Base-by-base conservation (phyloP, 2,888 invertebrate species). In the Hyppa rectilinea region DNA sequence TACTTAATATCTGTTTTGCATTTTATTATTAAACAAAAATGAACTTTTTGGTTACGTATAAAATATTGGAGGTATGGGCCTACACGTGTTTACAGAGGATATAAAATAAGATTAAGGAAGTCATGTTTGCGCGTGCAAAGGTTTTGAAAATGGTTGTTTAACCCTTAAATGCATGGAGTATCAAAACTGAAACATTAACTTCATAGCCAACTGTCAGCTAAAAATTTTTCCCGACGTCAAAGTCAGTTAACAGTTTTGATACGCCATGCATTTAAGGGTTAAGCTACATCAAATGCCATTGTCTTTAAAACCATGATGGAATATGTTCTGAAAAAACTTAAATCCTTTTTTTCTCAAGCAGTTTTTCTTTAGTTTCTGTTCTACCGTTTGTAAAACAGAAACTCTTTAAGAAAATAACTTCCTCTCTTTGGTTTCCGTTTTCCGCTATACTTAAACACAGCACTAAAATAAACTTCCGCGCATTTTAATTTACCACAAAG, bases 1-100 rank as follows among this genome's bases (percentile, higher is more conserved):
- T 85, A 85, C 52, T 45, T 70, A 84, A 70, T 81, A 45, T n/a
- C 78, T 82, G 58, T 68, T 85, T 85, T 61, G 73, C 75, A 84
- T 85, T 75, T 58, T 65, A 60, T 68, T 75, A 64, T 49, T 56
- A 59, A 62, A 58, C 6, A 20, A 34, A 23, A 68, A 72, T 71
- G 71, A 69, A 5, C 43, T 12, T 60, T 62, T 61, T 75, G 45
- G 63, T 62, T 40, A n/a, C n/a, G n/a, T 62, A 36, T 47, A 49
- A 17, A 49, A 38, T 58, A 40, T 50, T 60, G 17, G 2, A 43
- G 34, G 64, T 75, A 61, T 58, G 6, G 43, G 36, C 31, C 36
- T 59, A 68, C 61, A 61, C 43, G 40, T 71, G 81, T 60, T 52
- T 29, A 56, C 10, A 14, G 23, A 60, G n/a, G 26, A 47, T 70